Evolutionary conservation across 1,140 invertebrate species (phyloP).

Genomic region (Bombus cullumanus): DNA sequence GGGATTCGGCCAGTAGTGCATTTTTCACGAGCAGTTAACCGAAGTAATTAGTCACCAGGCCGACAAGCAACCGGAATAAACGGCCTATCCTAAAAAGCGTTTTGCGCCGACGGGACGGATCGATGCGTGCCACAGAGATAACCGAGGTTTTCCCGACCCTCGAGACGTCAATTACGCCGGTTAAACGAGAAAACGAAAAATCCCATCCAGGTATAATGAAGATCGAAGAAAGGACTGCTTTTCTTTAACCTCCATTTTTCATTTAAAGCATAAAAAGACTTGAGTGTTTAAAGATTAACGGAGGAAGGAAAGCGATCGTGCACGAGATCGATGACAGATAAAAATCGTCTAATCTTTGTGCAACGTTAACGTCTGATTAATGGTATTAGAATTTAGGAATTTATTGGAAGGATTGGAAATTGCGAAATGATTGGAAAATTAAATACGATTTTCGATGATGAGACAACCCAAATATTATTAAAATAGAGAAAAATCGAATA

Average conservation of each 20-base stretch:
- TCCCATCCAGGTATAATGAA: background rate
- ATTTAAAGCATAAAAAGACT: background rate
- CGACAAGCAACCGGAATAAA: slow-evolving; percentile 69
- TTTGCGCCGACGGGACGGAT: slow-evolving; percentile 46
- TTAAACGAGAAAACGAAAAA: slow-evolving; percentile 27
- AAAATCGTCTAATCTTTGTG: too few relatives aligned
- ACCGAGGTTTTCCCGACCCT: slow-evolving; percentile 28
- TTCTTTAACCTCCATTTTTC: background rate
- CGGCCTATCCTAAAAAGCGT: slow-evolving; percentile 47
- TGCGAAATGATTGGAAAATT: too few relatives aligned
- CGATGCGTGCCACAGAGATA: slow-evolving; percentile 45
- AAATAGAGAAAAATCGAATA: too few relatives aligned
- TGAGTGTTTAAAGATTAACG: background rate
- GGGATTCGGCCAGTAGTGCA: slow-evolving; percentile 71
- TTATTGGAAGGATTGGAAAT: too few relatives aligned
- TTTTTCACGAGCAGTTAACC: slow-evolving; percentile 72
- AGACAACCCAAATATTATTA: too few relatives aligned
- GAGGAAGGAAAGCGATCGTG: too few relatives aligned
- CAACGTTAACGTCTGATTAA: too few relatives aligned
- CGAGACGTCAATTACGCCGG: slow-evolving; percentile 52
- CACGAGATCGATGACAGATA: too few relatives aligned
- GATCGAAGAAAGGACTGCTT: too few relatives aligned
- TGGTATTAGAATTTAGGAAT: too few relatives aligned
- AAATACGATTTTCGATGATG: too few relatives aligned
- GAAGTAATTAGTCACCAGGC: slow-evolving; percentile 66